Evolutionary conservation across 2,888 invertebrate genomes (phyloP).

Genomic region (Melitaea athalia): DNA sequence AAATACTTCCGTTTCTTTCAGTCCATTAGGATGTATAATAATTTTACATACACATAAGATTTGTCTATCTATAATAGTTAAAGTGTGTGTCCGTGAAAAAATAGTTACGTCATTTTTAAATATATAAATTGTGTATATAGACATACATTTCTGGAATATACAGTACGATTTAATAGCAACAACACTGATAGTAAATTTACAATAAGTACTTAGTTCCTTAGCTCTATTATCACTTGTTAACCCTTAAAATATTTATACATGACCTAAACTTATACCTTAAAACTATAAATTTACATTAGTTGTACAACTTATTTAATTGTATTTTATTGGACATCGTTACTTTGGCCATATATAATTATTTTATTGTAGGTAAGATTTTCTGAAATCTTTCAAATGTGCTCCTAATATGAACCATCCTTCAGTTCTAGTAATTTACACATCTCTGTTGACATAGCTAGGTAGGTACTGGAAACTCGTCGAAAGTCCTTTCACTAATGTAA

Average conservation of each 20-base stretch:
- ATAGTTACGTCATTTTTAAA: slow-evolving; percentile 53
- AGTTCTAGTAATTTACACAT: slow-evolving; percentile 13
- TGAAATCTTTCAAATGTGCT: slow-evolving; percentile 13
- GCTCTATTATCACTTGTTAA: slow-evolving; percentile 80
- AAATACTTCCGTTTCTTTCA: slow-evolving; percentile 72
- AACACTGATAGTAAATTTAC: slow-evolving; percentile 56
- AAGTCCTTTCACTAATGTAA: slow-evolving; percentile 6
- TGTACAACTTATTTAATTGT: slow-evolving; percentile 73
- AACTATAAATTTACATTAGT: slow-evolving; percentile 64
- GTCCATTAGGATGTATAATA: slow-evolving; percentile 54
- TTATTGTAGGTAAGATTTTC: slow-evolving; percentile 1
- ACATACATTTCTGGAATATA: slow-evolving; percentile 62
- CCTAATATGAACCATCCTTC: slow-evolving; percentile 10
- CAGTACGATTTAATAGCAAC: slow-evolving; percentile 66
- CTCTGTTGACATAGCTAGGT: no score
- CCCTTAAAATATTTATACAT: slow-evolving; percentile 66
- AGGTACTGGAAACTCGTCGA: no score
- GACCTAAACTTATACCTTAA: slow-evolving; percentile 45
- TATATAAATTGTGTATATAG: slow-evolving; percentile 42
- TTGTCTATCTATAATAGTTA: slow-evolving; percentile 54
- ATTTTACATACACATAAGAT: slow-evolving; percentile 53
- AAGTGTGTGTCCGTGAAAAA: slow-evolving; percentile 68
- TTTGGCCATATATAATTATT: slow-evolving; percentile 65
- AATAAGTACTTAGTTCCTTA: slow-evolving; percentile 71
- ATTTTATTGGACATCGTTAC: slow-evolving; percentile 72